Evolutionary conservation across 2,888 invertebrate species (phyloP), one percentile per base, ranked within the genome.

Genomic region (Acanthosepion pharaonis): DNA sequence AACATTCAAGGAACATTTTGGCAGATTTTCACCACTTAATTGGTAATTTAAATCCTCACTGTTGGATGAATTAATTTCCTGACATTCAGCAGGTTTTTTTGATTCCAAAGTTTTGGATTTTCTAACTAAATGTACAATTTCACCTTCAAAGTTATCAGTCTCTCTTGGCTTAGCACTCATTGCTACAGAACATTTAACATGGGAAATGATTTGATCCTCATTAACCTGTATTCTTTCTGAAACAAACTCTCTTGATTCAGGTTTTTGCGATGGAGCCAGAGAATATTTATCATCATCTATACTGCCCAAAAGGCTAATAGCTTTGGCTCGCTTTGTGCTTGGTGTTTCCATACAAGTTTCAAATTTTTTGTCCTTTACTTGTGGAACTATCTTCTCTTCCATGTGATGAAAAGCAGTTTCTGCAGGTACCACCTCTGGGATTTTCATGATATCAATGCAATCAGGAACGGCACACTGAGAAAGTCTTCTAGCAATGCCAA

Each of bases 361-460:
- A n/a, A 78, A 33, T 78, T n/a, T 33, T 5, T 78, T 78, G 9
- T n/a, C 3, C 93, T 25, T 93, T 53, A 93, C 25, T 25, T 93
- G 49, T 49, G 53, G 93, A 93, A 93, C 20, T 25, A 93, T 93
- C 3, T 25, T 11, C n/a, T 53, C 53, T 93, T 93, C 93, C 23
- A 93, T 5, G 15, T 25, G 28, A 93, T 25, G 23, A 59, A 59
- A 59, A 23, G 6, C 78, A 33, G n/a, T 78, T 15, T 78, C 78
- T n/a, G 78, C 15, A 15, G 78, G 78, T 25, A 93, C 28, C 49
- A 48, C 33, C 20, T 93, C 49, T n/a, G 93, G 49, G 0, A 49
- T 15, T 28, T 93, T 93, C 51, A 53, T 49, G n/a, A 93, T 93
- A 78, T 78, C 78, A 78, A 78, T 78, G n/a, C 78, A 78, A n/a